A percentile compares a stretch with the other conserved stretches of the same genome.
These are phyloP conservation scores for Merops nubicus DNA, from an alignment of 2,113 vertebrate species.

Conservation along the genomic window DNA sequence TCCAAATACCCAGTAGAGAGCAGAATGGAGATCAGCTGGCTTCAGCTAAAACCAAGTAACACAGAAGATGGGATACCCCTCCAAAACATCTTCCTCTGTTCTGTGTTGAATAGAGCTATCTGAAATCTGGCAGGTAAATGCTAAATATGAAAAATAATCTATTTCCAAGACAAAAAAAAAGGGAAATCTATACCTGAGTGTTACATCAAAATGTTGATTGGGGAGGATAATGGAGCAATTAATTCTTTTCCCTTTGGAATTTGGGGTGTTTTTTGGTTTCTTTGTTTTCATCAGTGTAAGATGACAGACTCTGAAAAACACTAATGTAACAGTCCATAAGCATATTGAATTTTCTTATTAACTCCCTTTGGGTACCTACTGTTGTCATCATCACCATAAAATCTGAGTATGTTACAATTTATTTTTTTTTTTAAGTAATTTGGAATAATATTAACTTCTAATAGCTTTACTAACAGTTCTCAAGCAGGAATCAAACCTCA, in stretches of 20 bases:
- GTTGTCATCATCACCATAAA: neutral
- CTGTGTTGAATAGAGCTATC: neutral
- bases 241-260: neutral
- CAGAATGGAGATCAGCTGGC: neutral
- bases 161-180: neutral
- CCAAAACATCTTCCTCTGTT: neutral
- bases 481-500: neutral
- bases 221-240: neutral
- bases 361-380: neutral
- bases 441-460: neutral
- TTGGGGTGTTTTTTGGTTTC: fast-evolving
- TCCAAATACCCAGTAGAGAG: neutral
- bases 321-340: neutral
- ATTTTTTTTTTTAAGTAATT: neutral
- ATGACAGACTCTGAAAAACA: neutral
- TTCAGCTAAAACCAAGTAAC: neutral
- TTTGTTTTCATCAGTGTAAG: neutral
- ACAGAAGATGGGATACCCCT: neutral
- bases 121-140: too few relatives aligned
- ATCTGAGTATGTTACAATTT: neutral
- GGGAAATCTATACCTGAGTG: neutral
- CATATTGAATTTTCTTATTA: neutral
- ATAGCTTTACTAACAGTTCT: neutral
- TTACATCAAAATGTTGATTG: neutral
- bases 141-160: neutral